Evolutionary conservation across 2,113 vertebrate genomes (phyloP).

Genomic region (Psephotus haematonotus): DNA sequence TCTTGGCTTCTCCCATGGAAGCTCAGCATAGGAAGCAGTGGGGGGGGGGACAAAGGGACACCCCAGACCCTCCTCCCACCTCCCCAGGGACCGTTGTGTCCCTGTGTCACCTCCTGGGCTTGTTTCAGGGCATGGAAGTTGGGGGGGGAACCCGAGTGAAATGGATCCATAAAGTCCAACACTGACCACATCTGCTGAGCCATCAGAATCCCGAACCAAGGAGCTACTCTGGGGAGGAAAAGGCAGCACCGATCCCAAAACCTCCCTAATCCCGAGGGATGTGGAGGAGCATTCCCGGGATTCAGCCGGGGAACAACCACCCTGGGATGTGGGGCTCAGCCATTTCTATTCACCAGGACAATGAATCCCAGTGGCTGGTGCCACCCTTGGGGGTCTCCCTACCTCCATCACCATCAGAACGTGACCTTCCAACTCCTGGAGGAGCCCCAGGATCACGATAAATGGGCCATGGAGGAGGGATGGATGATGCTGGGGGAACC

Average conservation of each 20-base stretch:
- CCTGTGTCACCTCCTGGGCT: not conserved
- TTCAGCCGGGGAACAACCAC: not conserved
- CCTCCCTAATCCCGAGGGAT: not conserved
- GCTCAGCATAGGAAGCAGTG: not conserved
- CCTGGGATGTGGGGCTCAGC: not conserved
- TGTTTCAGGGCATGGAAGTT: rapidly evolving
- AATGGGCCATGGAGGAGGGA: not conserved
- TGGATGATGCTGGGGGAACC: not conserved
- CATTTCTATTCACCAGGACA: rapidly evolving
- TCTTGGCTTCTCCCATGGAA: conserved; percentile 22
- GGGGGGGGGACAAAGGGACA: not conserved
- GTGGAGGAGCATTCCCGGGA: not conserved
- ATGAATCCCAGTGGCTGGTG: not conserved
- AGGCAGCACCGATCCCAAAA: rapidly evolving
- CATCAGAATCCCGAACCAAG: rapidly evolving
- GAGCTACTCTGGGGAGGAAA: rapidly evolving
- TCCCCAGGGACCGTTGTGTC: not conserved
- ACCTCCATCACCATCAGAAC: rapidly evolving
- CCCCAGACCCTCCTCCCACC: not conserved
- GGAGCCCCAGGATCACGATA: not conserved
- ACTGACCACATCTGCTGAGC: not conserved
- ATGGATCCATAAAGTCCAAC: not conserved
- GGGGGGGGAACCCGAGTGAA: rapidly evolving
- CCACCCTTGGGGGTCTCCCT: not conserved
- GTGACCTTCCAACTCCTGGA: no score